Evolutionary conservation across 2,797 vertebrate species (phyloP).

Genomic region (Catostomus latipinnis): DNA sequence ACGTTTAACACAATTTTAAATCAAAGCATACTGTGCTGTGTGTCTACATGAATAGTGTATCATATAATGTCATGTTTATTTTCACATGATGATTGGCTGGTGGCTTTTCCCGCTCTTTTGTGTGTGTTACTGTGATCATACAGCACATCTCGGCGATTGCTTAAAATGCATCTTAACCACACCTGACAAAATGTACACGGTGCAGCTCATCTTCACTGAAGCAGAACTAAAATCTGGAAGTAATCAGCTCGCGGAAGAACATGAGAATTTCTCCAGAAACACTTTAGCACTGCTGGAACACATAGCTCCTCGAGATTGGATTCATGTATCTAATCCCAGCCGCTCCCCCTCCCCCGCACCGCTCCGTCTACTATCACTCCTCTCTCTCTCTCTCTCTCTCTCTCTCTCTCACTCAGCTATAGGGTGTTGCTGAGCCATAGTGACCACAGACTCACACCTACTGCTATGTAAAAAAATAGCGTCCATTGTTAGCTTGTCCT

Average conservation of each 20-base stretch:
- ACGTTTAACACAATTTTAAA: slow-evolving; percentile 29
- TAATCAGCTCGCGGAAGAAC: slow-evolving; percentile 94
- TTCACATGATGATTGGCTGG: slow-evolving; percentile 43
- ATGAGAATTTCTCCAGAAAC: slow-evolving; percentile 93
- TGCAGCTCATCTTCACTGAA: slow-evolving; percentile 87
- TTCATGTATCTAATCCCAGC: slow-evolving; percentile 96
- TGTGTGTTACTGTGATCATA: slow-evolving; percentile 71
- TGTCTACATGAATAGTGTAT: slow-evolving; percentile 9
- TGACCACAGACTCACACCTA: slow-evolving; percentile 87
- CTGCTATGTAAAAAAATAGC: slow-evolving; percentile 91
- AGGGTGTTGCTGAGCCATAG: slow-evolving; percentile 89
- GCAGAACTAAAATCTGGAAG: slow-evolving; percentile 99
- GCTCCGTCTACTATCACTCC: slow-evolving; percentile 61
- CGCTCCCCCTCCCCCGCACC: slow-evolving; percentile 72
- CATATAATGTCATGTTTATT: slow-evolving; percentile 49
- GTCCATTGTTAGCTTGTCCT: slow-evolving; percentile 83
- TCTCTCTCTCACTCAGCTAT: slow-evolving; percentile 82
- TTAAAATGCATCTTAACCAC: slow-evolving; percentile 86
- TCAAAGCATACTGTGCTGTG: slow-evolving; percentile 3
- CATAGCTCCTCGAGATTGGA: slow-evolving; percentile 91
- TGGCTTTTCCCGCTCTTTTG: slow-evolving; percentile 46
- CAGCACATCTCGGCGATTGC: slow-evolving; percentile 70
- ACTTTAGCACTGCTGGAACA: slow-evolving; percentile 95
- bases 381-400: slow-evolving; percentile 71
- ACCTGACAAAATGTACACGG: slow-evolving; percentile 82